Evolutionary conservation across 2,797 vertebrate species (phyloP).

Genomic region (Lophotriccus pileatus): DNA sequence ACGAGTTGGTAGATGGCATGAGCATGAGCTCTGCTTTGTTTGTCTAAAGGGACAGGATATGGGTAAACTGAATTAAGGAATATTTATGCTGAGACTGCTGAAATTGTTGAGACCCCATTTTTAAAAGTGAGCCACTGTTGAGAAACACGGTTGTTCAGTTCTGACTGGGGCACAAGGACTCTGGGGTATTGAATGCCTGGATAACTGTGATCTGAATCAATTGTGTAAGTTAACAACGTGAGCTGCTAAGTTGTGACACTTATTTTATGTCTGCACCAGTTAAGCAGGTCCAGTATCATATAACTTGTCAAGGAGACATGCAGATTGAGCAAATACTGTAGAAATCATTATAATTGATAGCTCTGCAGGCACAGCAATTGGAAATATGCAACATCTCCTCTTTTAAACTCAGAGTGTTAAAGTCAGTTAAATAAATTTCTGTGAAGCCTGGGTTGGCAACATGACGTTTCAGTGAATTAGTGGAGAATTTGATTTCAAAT

Average conservation of each 20-base stretch:
- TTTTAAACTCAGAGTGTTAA: not conserved
- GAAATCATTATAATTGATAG: conserved; percentile 40
- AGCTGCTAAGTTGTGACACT: not conserved
- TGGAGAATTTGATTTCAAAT: conserved; percentile 38
- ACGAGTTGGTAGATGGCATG: conserved; percentile 28
- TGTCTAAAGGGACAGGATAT: conserved; percentile 38
- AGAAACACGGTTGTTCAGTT: not conserved
- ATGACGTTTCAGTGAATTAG: not conserved
- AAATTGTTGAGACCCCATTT: not conserved
- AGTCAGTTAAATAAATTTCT: conserved; percentile 28
- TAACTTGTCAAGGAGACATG: not conserved
- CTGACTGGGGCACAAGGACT: not conserved
- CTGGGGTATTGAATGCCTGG: conserved; percentile 4
- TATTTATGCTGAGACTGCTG: conserved; percentile 6
- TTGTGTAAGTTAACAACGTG: not conserved
- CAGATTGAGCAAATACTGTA: not conserved
- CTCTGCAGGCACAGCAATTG: not conserved
- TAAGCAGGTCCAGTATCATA: not conserved
- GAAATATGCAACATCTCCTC: not conserved
- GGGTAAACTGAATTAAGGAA: conserved; percentile 14
- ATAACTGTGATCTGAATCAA: conserved; percentile 30
- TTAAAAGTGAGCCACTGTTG: not conserved
- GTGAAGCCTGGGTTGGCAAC: not conserved
- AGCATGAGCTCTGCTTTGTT: conserved; percentile 23
- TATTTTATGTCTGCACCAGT: not conserved